Evolutionary conservation across 2,113 vertebrate genomes (phyloP).

Genomic region (Oncorhynchus kisutch): DNA sequence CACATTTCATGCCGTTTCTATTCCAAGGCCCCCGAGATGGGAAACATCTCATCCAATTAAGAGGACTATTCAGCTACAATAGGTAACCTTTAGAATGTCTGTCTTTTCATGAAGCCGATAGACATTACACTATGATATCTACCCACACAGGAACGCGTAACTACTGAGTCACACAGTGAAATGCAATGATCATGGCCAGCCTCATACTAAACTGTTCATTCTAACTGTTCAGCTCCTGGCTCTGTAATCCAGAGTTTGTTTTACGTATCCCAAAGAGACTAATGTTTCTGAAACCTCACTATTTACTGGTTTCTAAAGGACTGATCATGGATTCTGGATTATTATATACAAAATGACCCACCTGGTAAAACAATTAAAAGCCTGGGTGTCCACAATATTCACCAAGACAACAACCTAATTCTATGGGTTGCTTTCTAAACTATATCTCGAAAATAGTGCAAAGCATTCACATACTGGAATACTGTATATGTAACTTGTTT

Average conservation of each 20-base stretch:
- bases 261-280: background rate
- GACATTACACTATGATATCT: no score
- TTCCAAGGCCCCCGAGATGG: background rate
- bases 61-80: no score
- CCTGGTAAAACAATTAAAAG: background rate
- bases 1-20: background rate
- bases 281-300: background rate
- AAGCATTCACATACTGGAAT: background rate
- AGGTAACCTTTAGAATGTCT: background rate
- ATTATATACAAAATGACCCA: background rate
- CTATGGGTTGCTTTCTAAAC: background rate
- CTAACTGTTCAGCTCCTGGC: background rate
- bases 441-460: background rate
- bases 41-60: background rate
- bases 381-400: background rate
- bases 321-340: background rate
- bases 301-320: background rate
- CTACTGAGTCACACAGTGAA: background rate
- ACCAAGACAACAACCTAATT: background rate
- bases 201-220: no score
- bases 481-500: no score
- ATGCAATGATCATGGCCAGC: background rate
- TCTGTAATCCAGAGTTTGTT: background rate
- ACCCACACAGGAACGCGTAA: no score
- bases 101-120: no score